Base-by-base conservation (phyloP, 37 sponge, comb jelly and placozoan genomes). In the Halisarca cf. caerulea region DNA sequence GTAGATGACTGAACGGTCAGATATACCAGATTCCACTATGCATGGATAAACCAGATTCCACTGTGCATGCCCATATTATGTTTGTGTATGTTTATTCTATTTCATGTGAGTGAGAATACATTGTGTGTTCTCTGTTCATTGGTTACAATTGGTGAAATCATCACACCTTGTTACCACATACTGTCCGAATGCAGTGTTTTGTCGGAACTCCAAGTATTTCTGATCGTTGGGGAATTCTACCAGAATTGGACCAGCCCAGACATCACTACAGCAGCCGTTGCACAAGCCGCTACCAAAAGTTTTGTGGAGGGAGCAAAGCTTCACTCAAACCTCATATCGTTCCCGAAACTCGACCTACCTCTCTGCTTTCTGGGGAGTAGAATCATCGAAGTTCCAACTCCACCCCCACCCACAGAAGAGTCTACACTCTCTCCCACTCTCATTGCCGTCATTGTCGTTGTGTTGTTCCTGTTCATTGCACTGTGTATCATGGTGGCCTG, bases 391-490 rank as follows among this genome's bases (percentile, higher is more conserved):
- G 47, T 83, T 7, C 18, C 44, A 59, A 80, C 82, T 78, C 69
- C 66, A 42, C 66, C 69, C 35, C 25, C 33, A 54, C 45, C 51
- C 15, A 74, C 21, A n/a, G 24, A 79, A 7, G 11, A 73, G 41
- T 81, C 41, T 23, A 62, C 70, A n/a, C 43, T 32, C n/a, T 33
- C 51, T 7, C 23, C 70, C 20, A 60, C 55, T 6, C 62, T 54
- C 3, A 87, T 91, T 51, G 87, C 87, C 11, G 70, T 87, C 18
- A 70, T 91, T 14, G 86, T 87, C 34, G 87, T 91, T 60, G 82
- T 80, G 23, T 5, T 64, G 3, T 34, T 91, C 23, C 34, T 86
- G 55, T 41, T 80, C 38, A 15, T 87, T 1, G 84, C 81, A 27
- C 24, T 91, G 62, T 25, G 83, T 0, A 21, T 87, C 43, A 75